Evolutionary conservation across 2,797 vertebrate species (phyloP).

Genomic region (Sebastes nivosus): DNA sequence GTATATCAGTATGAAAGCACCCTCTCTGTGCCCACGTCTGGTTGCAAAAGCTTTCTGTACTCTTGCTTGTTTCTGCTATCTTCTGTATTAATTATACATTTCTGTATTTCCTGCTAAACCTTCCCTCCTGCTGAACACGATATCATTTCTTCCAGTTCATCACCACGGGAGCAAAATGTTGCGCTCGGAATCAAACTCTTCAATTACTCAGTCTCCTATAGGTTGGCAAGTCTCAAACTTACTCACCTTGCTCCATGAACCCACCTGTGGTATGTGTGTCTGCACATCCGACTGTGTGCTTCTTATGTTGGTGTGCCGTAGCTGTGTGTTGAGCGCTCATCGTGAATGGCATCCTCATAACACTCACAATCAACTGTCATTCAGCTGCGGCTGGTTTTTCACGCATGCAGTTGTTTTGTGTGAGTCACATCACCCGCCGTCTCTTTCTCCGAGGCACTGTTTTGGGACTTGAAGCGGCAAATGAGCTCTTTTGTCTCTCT

Average conservation of each 20-base stretch:
- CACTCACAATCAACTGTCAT: slow-evolving; percentile 45
- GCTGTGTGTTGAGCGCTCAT: slow-evolving; percentile 53
- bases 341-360: slow-evolving; percentile 63
- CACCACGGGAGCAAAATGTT: slow-evolving; percentile 99
- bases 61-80: slow-evolving; percentile 49
- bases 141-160: slow-evolving; percentile 99
- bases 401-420: slow-evolving; percentile 76
- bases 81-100: slow-evolving; percentile 64
- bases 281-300: slow-evolving; percentile 76
- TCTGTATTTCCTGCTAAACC: slow-evolving; percentile 85
- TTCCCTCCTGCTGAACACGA: slow-evolving; percentile 82
- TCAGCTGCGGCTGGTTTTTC: slow-evolving; percentile 49
- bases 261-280: slow-evolving; percentile 87
- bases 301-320: slow-evolving; percentile 64
- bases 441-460: slow-evolving; percentile 12
- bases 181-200: slow-evolving; percentile 99
- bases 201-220: slow-evolving; percentile 99
- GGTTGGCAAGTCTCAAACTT: slow-evolving; percentile 99
- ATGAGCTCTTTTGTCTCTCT: not conserved
- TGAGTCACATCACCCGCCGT: slow-evolving; percentile 48
- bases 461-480: not conserved
- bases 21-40: not conserved
- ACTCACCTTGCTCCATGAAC: slow-evolving; percentile 88
- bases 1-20: not conserved
- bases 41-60: slow-evolving; percentile 5